These are phyloP conservation scores for Onychomys arenicola DNA, from an alignment of 2,797 vertebrate species.

Conservation along the genomic window DNA sequence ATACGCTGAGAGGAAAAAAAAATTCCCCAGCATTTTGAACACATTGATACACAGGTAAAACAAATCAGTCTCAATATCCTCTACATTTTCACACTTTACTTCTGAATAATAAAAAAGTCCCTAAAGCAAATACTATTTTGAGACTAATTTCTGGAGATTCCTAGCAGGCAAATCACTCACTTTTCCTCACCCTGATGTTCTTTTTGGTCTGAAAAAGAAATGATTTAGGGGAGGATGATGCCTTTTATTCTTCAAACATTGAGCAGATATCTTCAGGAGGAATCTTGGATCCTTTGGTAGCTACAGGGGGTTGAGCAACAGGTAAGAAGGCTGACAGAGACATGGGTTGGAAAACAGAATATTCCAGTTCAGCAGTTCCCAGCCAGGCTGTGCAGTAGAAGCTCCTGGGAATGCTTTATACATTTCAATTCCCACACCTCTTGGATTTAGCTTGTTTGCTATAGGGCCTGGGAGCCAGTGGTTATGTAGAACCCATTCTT, in stretches of 20 bases:
- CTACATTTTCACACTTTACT: conserved; percentile 60
- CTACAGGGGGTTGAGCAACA: not conserved
- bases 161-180: conserved; percentile 64
- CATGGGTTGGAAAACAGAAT: not conserved
- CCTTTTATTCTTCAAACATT: conserved; percentile 66
- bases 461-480: not conserved
- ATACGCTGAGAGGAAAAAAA: not conserved
- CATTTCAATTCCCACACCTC: not conserved
- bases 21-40: conserved; percentile 3
- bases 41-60: not conserved
- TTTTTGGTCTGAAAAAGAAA: conserved; percentile 74
- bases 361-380: not conserved
- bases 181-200: conserved; percentile 73
- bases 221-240: conserved; percentile 39
- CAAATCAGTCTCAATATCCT: conserved; percentile 44
- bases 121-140: conserved; percentile 76
- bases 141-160: conserved; percentile 78
- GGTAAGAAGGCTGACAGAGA: not conserved
- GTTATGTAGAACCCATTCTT: not conserved
- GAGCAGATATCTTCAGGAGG: conserved; percentile 73
- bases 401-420: not conserved
- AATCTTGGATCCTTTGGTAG: conserved; percentile 56
- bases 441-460: not conserved
- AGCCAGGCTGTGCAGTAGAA: not conserved
- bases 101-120: conserved; percentile 71